Evolutionary conservation across 2,113 vertebrate genomes (phyloP).

Genomic region (Mustelus asterias): DNA sequence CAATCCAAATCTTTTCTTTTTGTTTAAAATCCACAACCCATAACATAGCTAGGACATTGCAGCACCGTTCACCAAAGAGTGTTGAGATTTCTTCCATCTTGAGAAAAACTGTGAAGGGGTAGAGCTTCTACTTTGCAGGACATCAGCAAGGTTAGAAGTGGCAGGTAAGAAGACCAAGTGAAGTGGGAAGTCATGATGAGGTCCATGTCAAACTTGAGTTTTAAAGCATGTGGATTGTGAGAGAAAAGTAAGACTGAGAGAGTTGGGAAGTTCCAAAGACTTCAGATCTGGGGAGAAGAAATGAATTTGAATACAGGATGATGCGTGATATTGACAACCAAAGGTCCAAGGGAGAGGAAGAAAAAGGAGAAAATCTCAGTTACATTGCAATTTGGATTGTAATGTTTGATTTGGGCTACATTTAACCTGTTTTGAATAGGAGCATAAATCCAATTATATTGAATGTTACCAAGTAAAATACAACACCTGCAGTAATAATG

Average conservation of each 20-base stretch:
- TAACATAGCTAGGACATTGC: no score
- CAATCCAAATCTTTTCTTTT: no score
- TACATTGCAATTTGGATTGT: no score
- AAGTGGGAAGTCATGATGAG: background rate
- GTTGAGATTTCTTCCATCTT: background rate
- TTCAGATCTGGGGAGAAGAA: background rate
- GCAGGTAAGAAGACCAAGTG: background rate
- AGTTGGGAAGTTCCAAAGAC: background rate
- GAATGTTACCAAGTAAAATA: background rate
- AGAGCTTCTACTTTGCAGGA: background rate
- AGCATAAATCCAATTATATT: no score
- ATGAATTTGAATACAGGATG: background rate
- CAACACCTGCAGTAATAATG: background rate
- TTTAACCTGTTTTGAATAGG: no score
- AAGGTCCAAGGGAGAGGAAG: background rate
- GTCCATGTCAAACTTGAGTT: background rate
- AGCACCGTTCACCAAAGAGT: no score
- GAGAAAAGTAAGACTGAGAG: background rate
- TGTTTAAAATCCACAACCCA: no score
- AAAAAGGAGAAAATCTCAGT: background rate
- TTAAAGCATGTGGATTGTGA: background rate
- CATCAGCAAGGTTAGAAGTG: background rate
- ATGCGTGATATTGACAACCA: no score
- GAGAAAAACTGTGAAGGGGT: background rate
- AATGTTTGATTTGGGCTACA: no score